Evolutionary conservation across 2,113 vertebrate species (phyloP), one percentile per base, ranked within the genome.

Genomic region (Pachyramphus minor): DNA sequence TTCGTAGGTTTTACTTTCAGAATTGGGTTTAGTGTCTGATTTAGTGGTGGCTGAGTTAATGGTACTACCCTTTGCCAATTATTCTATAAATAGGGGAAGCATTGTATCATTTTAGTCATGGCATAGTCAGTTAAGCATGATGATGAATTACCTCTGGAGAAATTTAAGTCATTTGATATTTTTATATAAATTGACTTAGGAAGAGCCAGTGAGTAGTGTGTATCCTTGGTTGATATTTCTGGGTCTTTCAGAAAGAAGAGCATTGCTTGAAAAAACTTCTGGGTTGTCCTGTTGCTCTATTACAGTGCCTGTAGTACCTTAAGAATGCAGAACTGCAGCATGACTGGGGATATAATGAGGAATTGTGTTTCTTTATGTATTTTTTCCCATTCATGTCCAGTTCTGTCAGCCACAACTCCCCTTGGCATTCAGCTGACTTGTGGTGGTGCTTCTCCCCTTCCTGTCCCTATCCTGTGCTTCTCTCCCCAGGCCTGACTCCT

Each of bases 121-220:
- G 45, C 67, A 49, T 45, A 86, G 95, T 96, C 90, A 93, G 88
- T 93, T 86, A 78, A 58, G 49, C 64, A 39, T 94, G 93, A 86
- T 60, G 82, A 74, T 96, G 88, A 94, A 95, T 93, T 97, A 55
- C 49, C 44, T 64, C 76, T 92, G 93, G 93, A 92, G 96, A 94
- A 84, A 39, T 19, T 33, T 11, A 71, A 89, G 41, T 90, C 17
- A 82, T 80, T 90, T 35, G 35, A 37, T 94, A 47, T 45, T 79
- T 72, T 68, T 53, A 13, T 69, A 35, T 67, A 37, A 85, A 47
- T 31, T 73, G 91, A 23, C 73, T 60, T 27, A 22, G 76, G 64
- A 93, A 66, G 69, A 90, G 35, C n/a, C n/a, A 72, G 44, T 35
- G 37, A 68, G 20, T 45, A 62, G 67, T 1, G 67, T 1, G 1